phyloP scores from a whole-genome alignment of 2,113 vertebrate genomes.

The Callocephalon fimbriatum region DNA sequence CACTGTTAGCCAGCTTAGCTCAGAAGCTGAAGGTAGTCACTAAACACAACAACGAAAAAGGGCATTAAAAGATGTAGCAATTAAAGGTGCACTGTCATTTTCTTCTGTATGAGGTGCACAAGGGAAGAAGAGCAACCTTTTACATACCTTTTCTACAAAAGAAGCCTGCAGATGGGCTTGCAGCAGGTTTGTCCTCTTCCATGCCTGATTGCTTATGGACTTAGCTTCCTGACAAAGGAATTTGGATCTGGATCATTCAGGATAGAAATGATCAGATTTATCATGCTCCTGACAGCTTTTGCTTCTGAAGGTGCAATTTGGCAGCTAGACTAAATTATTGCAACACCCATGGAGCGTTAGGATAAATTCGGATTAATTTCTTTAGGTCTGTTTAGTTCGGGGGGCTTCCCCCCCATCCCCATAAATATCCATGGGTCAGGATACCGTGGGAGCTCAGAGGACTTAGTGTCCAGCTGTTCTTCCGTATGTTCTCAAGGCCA shows the following conservation, averaged over 20 bases:
- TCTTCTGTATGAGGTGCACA: background rate
- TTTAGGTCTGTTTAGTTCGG: background rate
- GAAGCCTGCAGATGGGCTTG: background rate
- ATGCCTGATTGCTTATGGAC: background rate
- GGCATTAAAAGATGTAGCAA: background rate
- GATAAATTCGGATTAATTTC: background rate
- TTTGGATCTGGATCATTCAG: background rate
- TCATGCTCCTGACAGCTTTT: background rate
- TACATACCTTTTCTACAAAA: background rate
- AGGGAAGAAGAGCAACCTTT: background rate
- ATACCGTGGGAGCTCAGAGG: constrained; percentile 29
- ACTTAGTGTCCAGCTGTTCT: constrained; percentile 44
- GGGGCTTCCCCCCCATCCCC: background rate
- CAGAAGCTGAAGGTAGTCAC: background rate
- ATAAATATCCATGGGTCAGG: constrained; percentile 26
- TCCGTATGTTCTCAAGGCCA: constrained; percentile 38
- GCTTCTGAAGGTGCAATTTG: constrained; percentile 13
- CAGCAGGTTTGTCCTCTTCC: background rate
- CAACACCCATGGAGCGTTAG: background rate
- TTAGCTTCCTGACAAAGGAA: background rate
- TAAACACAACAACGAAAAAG: background rate
- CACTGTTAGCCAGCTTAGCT: background rate
- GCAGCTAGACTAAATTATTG: background rate
- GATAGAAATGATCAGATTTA: background rate
- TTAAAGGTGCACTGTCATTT: background rate